Evolutionary conservation across 1,140 invertebrate species (phyloP), one percentile per base, ranked within the genome.

Genomic region (Pristionchus pacificus): DNA sequence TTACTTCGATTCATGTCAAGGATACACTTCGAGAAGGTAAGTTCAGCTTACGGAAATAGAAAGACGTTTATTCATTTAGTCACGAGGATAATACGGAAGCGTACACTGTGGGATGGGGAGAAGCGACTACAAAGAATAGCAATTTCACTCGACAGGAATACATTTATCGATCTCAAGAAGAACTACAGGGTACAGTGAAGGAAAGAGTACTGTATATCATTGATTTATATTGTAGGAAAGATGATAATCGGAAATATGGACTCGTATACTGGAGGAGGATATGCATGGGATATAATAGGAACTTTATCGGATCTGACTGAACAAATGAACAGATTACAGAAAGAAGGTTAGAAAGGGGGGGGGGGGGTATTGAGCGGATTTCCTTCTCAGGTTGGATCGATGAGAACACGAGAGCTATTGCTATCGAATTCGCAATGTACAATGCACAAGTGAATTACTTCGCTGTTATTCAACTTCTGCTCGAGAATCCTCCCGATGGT

Each of bases 341-440:
- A 74, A 1, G 77, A 85, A 64, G 72, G 81, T 29, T 89, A 88
- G 88, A 86, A 88, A 24, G 88, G 89, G 73, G 27, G 55, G 15
- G 65, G 19, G 49, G 28, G 32, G 38, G 19, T 65, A 29, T 64
- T 10, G 29, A 60, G 63, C 29, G 38, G 19, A 24, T 3, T 15
- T 68, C 10, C 19, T 60, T 19, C 10, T 13, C 15, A 61, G 29
- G 25, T 13, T 27, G 60, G 25, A 61, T 61, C 10, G 25, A 60
- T 67, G 75, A 80, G 64, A 79, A 85, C 60, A 88, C 88, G 0
- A 74, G 88, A 71, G 88, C 87, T 3, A 83, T 89, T 14, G 86
- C 88, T 71, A 80, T 87, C 2, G 88, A 89, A 74, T 88, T 89
- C 75, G 87, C 88, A 2, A 83, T 86, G 14, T 89, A 88, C 77